These are phyloP conservation scores for Melinopterus prodromus DNA, from an alignment of 2,888 invertebrate genomes.

Conservation along the genomic window DNA sequence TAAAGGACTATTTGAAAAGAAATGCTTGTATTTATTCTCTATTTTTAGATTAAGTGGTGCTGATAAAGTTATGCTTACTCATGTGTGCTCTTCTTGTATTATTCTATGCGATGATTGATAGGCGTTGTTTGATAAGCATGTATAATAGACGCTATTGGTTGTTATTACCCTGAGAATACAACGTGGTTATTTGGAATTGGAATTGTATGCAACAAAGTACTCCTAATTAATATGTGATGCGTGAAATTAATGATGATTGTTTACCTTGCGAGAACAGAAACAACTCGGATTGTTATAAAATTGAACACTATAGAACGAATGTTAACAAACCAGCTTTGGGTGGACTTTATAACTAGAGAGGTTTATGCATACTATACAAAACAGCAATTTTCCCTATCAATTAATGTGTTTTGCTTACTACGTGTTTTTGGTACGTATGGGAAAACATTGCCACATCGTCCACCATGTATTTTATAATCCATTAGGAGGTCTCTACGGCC, in stretches of 20 bases:
- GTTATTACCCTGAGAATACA: neutral
- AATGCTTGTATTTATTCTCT: too few species aligned
- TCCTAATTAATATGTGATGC: neutral
- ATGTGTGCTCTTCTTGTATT: too few species aligned
- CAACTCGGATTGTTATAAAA: neutral
- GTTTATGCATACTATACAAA: neutral
- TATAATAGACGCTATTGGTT: neutral
- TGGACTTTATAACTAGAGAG: neutral
- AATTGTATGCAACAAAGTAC: neutral
- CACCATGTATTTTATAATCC: neutral
- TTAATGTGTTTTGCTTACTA: neutral
- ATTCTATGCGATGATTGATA: too few species aligned
- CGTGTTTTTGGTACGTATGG: neutral
- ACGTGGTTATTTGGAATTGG: too few species aligned
- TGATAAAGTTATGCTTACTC: too few species aligned
- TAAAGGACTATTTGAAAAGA: too few species aligned
- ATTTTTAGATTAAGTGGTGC: too few species aligned
- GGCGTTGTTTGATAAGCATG: too few species aligned
- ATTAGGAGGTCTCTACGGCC: neutral
- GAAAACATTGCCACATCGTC: neutral
- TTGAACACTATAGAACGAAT: neutral
- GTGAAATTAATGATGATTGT: neutral
- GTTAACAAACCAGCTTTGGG: neutral
- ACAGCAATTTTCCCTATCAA: neutral
- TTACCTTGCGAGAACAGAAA: neutral